Base-by-base conservation (phyloP, 2,113 vertebrate genomes). In the Tragelaphus strepsiceros region DNA sequence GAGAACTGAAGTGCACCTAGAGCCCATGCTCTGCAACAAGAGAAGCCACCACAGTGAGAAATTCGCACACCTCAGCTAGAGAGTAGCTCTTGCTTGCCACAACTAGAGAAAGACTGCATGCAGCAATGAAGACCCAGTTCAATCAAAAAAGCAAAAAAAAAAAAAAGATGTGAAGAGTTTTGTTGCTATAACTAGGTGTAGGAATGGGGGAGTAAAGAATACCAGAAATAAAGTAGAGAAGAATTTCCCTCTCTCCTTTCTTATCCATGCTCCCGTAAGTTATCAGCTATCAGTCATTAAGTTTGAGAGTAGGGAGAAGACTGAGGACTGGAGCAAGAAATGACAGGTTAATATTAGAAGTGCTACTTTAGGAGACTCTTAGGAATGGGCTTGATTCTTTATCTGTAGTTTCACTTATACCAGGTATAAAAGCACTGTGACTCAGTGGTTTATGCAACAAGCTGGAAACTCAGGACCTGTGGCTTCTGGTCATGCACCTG, bases 371-470 rank as follows among this genome's bases (percentile, higher is more conserved):
- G 53, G 53, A 95, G 95, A 94, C 74, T 91, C 56, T 95, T 71
- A 96, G 59, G 83, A 88, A 91, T 59, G 89, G 30, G n/a, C 84
- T 54, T 95, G 74, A 96, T 74, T 58, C 62, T 49, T 96, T 78
- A 92, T 39, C 32, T 93, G 54, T 32, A 95, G 89, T 90, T 93
- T 95, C 83, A 96, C 78, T 64, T 93, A 95, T 7, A 91, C 39
- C 46, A 97, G 86, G 13, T 59, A 80, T 46, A 91, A 90, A 96
- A 90, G 43, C 54, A 26, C 6, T 49, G 83, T 96, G 93, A 97
- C 86, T 98, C 96, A 91, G 43, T 95, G 93, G 54, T 97, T 96
- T 96, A 88, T 54, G 87, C 90, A 97, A 97, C 83, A 97, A 96
- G 83, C 93, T 94, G 43, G 95, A 95, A 97, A 97, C 93, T 95